Evolutionary conservation across 1,140 invertebrate genomes (phyloP).

Genomic region (Popillia japonica): DNA sequence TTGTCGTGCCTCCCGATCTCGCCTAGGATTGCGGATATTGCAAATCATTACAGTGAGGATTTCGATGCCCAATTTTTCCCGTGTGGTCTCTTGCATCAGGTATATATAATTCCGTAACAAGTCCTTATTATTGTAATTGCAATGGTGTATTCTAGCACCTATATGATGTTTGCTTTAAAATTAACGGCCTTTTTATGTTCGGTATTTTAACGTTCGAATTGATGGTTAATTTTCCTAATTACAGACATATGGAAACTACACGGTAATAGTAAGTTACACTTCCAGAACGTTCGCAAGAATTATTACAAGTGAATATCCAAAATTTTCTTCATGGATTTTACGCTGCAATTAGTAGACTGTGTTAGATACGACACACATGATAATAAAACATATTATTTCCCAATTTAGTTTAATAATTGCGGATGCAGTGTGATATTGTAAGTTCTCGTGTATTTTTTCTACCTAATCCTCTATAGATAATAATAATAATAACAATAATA

Average conservation of each 20-base stretch:
- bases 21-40: slow-evolving; percentile 28
- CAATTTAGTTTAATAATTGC: too few relatives aligned
- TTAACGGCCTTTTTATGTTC: background rate
- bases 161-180: slow-evolving; percentile 12
- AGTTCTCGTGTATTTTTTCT: too few relatives aligned
- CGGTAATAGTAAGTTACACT: background rate
- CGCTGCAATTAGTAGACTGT: too few relatives aligned
- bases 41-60: slow-evolving; percentile 4
- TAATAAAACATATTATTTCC: too few relatives aligned
- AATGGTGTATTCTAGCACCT: background rate
- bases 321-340: too few relatives aligned
- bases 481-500: too few relatives aligned
- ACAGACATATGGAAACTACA: background rate
- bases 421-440: too few relatives aligned
- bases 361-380: too few relatives aligned
- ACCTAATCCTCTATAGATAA: too few relatives aligned
- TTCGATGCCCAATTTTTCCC: slow-evolving; percentile 27
- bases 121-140: slow-evolving; percentile 11
- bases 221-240: slow-evolving; percentile 9
- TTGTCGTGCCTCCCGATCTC: slow-evolving; percentile 27
- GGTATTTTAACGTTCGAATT: background rate
- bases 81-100: background rate
- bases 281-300: too few relatives aligned
- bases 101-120: background rate
- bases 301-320: too few relatives aligned